Percentiles rank a stretch among this genome's conserved stretches.
Evolutionary conservation across 2,888 invertebrate species (phyloP).

Genomic region (Agriotes lineatus): DNA sequence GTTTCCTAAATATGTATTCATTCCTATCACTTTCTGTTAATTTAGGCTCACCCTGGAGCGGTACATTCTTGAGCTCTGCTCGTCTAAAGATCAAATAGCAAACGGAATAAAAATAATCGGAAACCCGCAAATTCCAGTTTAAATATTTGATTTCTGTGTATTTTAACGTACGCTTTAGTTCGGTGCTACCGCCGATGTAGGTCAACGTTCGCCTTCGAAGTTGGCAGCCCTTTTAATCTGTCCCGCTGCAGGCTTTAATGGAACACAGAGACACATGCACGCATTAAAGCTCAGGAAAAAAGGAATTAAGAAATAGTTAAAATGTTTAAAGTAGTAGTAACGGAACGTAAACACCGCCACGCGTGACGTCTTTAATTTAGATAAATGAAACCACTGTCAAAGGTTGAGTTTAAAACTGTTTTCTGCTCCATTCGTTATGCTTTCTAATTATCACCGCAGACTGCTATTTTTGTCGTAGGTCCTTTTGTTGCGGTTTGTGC

Average conservation of each 20-base stretch:
- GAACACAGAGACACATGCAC: slow-evolving; percentile 10
- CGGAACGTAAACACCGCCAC: slow-evolving; percentile 44
- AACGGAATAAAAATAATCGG: neutral
- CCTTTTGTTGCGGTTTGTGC: slow-evolving; percentile 12
- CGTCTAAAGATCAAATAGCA: neutral
- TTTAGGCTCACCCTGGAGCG: neutral
- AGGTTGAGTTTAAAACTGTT: slow-evolving; percentile 46
- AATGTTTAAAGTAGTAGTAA: slow-evolving; percentile 41
- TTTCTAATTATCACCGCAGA: slow-evolving; percentile 44
- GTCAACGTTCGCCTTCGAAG: slow-evolving; percentile 9
- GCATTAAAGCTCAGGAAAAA: slow-evolving; percentile 24
- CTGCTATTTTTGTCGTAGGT: slow-evolving; percentile 39
- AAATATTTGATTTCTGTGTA: slow-evolving; percentile 5
- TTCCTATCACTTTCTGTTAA: neutral
- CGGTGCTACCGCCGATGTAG: neutral
- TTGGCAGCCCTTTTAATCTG: neutral
- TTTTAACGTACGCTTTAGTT: neutral
- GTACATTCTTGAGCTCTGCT: neutral
- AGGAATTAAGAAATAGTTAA: slow-evolving; percentile 37
- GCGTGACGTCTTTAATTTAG: slow-evolving; percentile 47
- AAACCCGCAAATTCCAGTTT: slow-evolving; percentile 3
- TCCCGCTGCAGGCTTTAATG: slow-evolving; percentile 2
- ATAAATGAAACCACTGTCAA: slow-evolving; percentile 47
- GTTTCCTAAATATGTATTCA: neutral
- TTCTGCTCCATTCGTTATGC: slow-evolving; percentile 45